Conservation (phyloP, 1,140 invertebrate species). For the Mamestra configurata region DNA sequence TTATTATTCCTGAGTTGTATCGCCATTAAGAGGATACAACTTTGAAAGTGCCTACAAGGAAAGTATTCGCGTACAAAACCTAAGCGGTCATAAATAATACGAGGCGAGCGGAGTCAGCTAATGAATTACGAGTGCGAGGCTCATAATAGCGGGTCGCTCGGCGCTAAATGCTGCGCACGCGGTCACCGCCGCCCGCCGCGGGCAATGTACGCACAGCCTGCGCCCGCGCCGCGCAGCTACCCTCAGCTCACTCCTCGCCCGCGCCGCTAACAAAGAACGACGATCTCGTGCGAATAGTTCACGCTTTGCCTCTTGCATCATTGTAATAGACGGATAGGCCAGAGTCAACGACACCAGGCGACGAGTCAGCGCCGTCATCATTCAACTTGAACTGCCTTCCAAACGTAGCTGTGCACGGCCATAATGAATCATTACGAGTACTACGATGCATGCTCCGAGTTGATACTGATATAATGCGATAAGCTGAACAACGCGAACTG, state of each 20-base stretch:
- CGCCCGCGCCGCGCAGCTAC: conserved; percentile 13
- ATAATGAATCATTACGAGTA: conserved; percentile 52
- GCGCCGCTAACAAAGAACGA: conserved; percentile 56
- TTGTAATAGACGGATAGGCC: conserved; percentile 62
- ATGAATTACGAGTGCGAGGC: conserved; percentile 82
- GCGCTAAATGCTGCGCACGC: conserved; percentile 56
- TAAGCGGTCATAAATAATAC: conserved; percentile 83
- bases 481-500: conserved; percentile 50
- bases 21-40: conserved; percentile 71
- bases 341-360: conserved; percentile 73
- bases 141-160: conserved; percentile 69
- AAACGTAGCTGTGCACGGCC: conserved; percentile 27
- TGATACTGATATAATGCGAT: conserved; percentile 52
- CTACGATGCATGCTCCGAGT: conserved; percentile 39
- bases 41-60: conserved; percentile 65
- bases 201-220: conserved; percentile 49
- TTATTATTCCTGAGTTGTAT: conserved; percentile 75
- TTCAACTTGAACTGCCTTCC: conserved; percentile 61
- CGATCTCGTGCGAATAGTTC: conserved; percentile 70
- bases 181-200: conserved; percentile 54
- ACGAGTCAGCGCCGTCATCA: conserved; percentile 69
- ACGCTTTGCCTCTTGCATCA: conserved; percentile 73
- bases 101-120: conserved; percentile 77
- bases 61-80: conserved; percentile 76
- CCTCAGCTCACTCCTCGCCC: conserved; percentile 24